Conservation (phyloP, 2,888 invertebrate genomes). For the Hermaeophaga mercurialis region DNA sequence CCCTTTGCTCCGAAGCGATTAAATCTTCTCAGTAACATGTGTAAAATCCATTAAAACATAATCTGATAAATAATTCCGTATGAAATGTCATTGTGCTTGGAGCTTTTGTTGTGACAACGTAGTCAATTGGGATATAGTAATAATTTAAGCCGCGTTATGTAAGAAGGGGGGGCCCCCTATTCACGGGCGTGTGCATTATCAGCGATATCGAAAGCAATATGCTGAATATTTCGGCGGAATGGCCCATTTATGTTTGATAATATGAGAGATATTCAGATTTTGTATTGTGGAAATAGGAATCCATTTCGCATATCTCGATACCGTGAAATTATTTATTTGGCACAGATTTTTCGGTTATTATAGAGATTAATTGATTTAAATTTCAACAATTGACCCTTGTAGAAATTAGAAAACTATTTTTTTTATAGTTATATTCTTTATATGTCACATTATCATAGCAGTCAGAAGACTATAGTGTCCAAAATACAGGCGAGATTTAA, state of each 20-base stretch:
- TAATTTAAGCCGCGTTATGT: slow-evolving; percentile 29
- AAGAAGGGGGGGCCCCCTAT: slow-evolving; percentile 20
- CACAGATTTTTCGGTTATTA: no score
- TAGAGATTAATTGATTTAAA: no score
- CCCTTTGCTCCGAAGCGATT: slow-evolving; percentile 10
- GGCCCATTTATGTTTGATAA: slow-evolving; percentile 26
- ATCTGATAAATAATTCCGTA: slow-evolving; percentile 32
- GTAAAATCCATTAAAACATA: slow-evolving; percentile 35
- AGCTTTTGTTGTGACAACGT: slow-evolving; percentile 31
- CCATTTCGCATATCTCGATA: no score
- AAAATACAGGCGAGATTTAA: no score
- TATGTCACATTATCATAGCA: no score
- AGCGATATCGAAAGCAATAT: slow-evolving; percentile 25
- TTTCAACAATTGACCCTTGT: no score
- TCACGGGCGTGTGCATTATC: slow-evolving; percentile 19
- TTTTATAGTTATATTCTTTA: no score
- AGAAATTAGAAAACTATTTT: no score
- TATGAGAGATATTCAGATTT: slow-evolving; percentile 23
- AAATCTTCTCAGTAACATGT: slow-evolving; percentile 31
- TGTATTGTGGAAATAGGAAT: not conserved
- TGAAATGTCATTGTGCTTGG: slow-evolving; percentile 24
- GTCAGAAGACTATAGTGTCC: no score
- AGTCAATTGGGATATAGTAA: slow-evolving; percentile 24
- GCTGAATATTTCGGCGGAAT: slow-evolving; percentile 24
- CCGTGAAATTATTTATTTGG: no score